Percentiles rank a stretch among this genome's conserved stretches.
Conservation (phyloP, 2,888 invertebrate species). For the Drosophila hamatofila region DNA sequence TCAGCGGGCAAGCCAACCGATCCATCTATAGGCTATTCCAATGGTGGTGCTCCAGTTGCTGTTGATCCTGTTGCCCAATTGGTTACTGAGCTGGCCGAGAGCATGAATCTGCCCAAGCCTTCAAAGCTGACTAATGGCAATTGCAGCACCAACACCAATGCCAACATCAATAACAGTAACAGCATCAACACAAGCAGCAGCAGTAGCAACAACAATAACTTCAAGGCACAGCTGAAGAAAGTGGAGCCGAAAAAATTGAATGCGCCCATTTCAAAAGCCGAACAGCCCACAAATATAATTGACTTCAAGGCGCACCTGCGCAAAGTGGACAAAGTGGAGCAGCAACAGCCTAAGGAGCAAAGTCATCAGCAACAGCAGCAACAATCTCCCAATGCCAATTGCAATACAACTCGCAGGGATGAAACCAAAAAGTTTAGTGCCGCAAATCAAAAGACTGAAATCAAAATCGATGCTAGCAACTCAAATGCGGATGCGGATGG, state of each 20-base stretch:
- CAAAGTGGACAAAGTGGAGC: constrained; percentile 89
- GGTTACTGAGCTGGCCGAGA: constrained; percentile 94
- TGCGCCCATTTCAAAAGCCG: constrained; percentile 86
- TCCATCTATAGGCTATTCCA: constrained; percentile 86
- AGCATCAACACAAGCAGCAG: constrained; percentile 1
- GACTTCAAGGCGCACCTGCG: constrained; percentile 94
- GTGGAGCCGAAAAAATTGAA: constrained; percentile 88
- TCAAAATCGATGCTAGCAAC: constrained; percentile 84
- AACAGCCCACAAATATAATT: constrained; percentile 88
- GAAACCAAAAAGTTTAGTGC: constrained; percentile 56
- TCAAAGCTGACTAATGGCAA: constrained; percentile 66
- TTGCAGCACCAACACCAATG: constrained; percentile 61
- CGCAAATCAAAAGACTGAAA: constrained; percentile 85
- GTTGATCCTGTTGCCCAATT: constrained; percentile 92
- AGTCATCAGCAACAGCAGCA: constrained; percentile 42
- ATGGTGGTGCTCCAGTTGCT: constrained; percentile 86
- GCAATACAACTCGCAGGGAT: constrained; percentile 56
- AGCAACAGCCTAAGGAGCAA: constrained; percentile 26
- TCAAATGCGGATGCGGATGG: constrained; percentile 56
- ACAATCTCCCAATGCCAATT: constrained; percentile 50
- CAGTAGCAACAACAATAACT: constrained; percentile 82
- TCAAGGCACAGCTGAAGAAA: constrained; percentile 90
- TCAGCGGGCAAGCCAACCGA: constrained; percentile 85
- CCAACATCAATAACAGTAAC: constrained; percentile 8
- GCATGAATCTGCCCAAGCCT: constrained; percentile 88